These are phyloP conservation scores for Psittacula derbiana DNA, from an alignment of 2,797 vertebrate genomes.

Conservation along the genomic window DNA sequence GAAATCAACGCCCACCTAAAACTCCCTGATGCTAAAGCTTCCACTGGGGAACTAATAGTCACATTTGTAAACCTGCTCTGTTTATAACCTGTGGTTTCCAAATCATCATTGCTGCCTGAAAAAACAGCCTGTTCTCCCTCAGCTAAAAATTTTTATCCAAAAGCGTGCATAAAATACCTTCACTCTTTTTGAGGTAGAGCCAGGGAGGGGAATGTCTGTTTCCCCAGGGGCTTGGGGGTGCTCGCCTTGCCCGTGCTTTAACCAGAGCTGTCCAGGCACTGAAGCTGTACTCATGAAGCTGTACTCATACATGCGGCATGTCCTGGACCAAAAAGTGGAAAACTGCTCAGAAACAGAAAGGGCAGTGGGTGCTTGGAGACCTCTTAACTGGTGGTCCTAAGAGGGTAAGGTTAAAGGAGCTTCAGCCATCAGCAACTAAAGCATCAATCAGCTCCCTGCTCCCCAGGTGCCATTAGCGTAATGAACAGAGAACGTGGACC, in stretches of 20 bases:
- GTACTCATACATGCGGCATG: neutral
- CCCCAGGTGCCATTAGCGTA: neutral
- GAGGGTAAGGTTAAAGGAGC: neutral
- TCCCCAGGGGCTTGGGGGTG: neutral
- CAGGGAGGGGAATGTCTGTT: neutral
- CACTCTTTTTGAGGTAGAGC: neutral
- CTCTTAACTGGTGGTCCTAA: neutral
- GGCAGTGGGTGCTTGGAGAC: neutral
- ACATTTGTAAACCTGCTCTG: slow-evolving; percentile 26
- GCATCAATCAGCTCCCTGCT: neutral
- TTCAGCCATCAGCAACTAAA: neutral
- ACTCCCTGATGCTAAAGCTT: slow-evolving; percentile 39
- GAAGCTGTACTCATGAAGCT: neutral
- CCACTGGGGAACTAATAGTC: slow-evolving; percentile 34
- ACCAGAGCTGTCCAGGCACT: neutral
- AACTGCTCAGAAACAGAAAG: neutral
- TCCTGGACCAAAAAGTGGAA: neutral
- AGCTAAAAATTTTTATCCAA: neutral
- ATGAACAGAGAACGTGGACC: neutral
- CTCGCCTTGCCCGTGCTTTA: neutral
- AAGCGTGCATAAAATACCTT: neutral
- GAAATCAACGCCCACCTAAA: slow-evolving; percentile 39
- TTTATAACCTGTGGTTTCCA: slow-evolving; percentile 56
- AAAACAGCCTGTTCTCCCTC: slow-evolving; percentile 17
- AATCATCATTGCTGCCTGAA: slow-evolving; percentile 6